Base-by-base conservation (phyloP, 92 coral and sea anemone genomes). In the Umimayanthus chanpuru region DNA sequence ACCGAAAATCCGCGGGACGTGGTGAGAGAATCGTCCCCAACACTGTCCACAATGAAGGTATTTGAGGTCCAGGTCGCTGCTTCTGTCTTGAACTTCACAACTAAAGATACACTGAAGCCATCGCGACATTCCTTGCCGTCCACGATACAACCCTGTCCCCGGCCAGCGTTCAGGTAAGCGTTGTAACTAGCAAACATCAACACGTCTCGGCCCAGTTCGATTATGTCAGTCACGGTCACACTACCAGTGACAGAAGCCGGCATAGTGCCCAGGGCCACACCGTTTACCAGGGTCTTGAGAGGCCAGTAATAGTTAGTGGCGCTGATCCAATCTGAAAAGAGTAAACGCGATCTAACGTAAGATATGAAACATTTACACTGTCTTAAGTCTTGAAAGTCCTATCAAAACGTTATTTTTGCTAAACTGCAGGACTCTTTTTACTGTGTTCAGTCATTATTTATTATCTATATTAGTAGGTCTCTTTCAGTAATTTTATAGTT, bases 221-320 rank as follows among this genome's bases (percentile, higher is more conserved):
- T 32, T 29, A 85, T 89, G 36, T 77, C 87, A 1, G 97, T 86
- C 58, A 29, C n/a, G 28, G 81, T 89, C 76, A 97, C 93, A 32
- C 86, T 92, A 20, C 99, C 99, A 23, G 55, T 10, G 30, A 92
- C 94, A 21, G 81, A 76, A 7, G 95, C 97, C 47, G 93, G 91
- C 21, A 44, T 76, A 0, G 99, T 92, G 18, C 99, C 99, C 40
- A 95, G 40, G 25, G 91, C 91, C 47, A 84, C 88, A 18, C 93
- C 94, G 39, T 94, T 77, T 12, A 91, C 92, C 44, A 95, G 70
- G 14, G 40, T 61, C 81, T 94, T 75, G 53, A 95, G 86, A 6
- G 99, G 99, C 99, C 99, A 97, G 91, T 95, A 97, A 85, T 88
- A 81, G 76, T 93, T 92, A 0, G 99, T 90, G 41, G 92, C 92